Percentiles rank a stretch among this genome's conserved stretches.
Conservation (phyloP, 2,797 vertebrate species). For the Parotocinclus haroldoi region DNA sequence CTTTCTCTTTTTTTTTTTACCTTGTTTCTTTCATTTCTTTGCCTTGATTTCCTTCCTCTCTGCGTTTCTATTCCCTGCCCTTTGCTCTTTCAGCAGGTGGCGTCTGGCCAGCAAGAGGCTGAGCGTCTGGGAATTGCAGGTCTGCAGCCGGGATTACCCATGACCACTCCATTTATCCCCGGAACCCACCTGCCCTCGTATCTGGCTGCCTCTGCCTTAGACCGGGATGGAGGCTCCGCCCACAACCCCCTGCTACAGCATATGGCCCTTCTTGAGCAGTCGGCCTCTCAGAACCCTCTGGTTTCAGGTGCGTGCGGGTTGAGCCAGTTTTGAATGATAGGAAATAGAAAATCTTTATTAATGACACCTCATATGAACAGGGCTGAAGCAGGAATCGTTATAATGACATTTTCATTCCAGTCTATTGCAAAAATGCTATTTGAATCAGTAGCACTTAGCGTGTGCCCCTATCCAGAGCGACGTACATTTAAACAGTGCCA, state of each 20-base stretch:
- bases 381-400: too few relatives aligned
- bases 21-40: not conserved
- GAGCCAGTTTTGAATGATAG: too few relatives aligned
- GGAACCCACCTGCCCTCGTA: slow-evolving; percentile 87
- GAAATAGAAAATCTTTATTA: too few relatives aligned
- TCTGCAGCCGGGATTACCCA: slow-evolving; percentile 83
- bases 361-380: too few relatives aligned
- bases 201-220: slow-evolving; percentile 81
- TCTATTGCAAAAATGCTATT: too few relatives aligned
- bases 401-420: too few relatives aligned
- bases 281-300: slow-evolving; percentile 77
- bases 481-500: too few relatives aligned
- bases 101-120: slow-evolving; percentile 79
- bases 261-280: slow-evolving; percentile 91
- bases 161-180: slow-evolving; percentile 78
- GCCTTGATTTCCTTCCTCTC: slow-evolving; percentile 26
- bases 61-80: slow-evolving; percentile 34
- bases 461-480: too few relatives aligned
- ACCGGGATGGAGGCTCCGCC: slow-evolving; percentile 75
- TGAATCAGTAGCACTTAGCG: too few relatives aligned
- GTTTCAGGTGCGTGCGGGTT: slow-evolving; percentile 84
- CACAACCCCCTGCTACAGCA: slow-evolving; percentile 91
- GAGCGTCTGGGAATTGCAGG: slow-evolving; percentile 81
- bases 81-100: slow-evolving; percentile 64
- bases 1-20: slow-evolving; percentile 14